Evolutionary conservation across 2,888 invertebrate genomes (phyloP), one percentile per base, ranked within the genome.

Genomic region (Amblyjoppa fuscipennis): DNA sequence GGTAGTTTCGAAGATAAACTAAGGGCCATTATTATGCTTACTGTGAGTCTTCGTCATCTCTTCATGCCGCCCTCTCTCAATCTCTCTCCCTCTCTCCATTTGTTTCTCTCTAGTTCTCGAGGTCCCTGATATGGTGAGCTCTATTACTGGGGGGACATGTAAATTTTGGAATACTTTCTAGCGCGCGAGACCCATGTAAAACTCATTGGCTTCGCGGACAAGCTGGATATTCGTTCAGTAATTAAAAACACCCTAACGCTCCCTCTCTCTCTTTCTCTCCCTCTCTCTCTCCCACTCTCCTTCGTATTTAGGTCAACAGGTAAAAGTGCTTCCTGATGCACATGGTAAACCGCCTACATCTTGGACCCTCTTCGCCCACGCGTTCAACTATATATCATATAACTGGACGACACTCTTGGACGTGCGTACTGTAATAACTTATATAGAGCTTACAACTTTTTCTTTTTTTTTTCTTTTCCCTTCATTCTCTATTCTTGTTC

Each of bases 381-480:
- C 88, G 83, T 88, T 87, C 66, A 83, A 87, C 81, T 73, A 77
- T 59, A 56, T 78, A 75, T 81, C 59, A 64, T 31, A 70, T 88
- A 89, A 90, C 79, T 91, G 91, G 91, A 91, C 91, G 91, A 91
- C 90, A 91, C 91, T 90, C 89, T 90, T 90, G 91, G 92, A 92
- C 91, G 91, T 91, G 90, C 89, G 90, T 88, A 88, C 89, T 89
- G 88, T 90, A 91, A 91, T 88, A 89, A 90, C 89, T 90, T 89
- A 88, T 88, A 80, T 82, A 89, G 86, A 89, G 87, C 88, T 86
- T 88, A 81, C 76, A 85, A 86, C 77, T 68, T 74, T 59, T 59
- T 56, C 38, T 45, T 75, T 79, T 69, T 84, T 86, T 84, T 86
- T 73, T 75, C 49, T 70, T 71, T 83, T 69, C 51, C 20, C 64